These are phyloP conservation scores for Agrochola lychnidis DNA, from an alignment of 2,888 invertebrate species.

Conservation along the genomic window DNA sequence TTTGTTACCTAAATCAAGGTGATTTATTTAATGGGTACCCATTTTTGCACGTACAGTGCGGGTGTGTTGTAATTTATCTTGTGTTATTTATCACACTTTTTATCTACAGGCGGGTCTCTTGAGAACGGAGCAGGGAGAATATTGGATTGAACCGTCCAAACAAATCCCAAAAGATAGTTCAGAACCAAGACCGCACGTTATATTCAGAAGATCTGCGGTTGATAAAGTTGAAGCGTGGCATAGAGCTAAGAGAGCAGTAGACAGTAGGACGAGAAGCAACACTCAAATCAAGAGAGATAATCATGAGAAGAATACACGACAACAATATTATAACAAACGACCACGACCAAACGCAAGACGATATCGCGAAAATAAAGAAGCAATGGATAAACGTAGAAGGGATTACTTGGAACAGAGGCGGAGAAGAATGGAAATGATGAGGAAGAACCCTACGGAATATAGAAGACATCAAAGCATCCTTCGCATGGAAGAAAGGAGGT, in stretches of 20 bases:
- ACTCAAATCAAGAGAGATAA: conserved; percentile 84
- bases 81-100: conserved; percentile 59
- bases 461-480: conserved; percentile 80
- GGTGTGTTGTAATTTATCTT: conserved; percentile 46
- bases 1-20: conserved; percentile 63
- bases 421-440: conserved; percentile 81
- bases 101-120: conserved; percentile 92
- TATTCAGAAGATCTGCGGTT: conserved; percentile 93
- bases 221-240: conserved; percentile 84
- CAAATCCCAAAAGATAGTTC: conserved; percentile 82
- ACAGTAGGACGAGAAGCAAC: conserved; percentile 67
- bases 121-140: conserved; percentile 92
- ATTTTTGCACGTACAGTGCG: conserved; percentile 41
- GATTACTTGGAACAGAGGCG: conserved; percentile 82
- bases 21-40: conserved; percentile 53
- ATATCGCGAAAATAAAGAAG: conserved; percentile 92
- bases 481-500: conserved; percentile 81
- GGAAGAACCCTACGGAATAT: conserved; percentile 83
- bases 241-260: conserved; percentile 81
- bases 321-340: conserved; percentile 77
- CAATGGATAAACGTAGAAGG: conserved; percentile 83
- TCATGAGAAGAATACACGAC: conserved; percentile 86
- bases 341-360: conserved; percentile 85
- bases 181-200: conserved; percentile 91
- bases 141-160: conserved; percentile 93